A percentile compares a stretch with the other conserved stretches of the same genome.
Conservation (phyloP, 2,888 invertebrate genomes). For the Gerris lacustris region DNA sequence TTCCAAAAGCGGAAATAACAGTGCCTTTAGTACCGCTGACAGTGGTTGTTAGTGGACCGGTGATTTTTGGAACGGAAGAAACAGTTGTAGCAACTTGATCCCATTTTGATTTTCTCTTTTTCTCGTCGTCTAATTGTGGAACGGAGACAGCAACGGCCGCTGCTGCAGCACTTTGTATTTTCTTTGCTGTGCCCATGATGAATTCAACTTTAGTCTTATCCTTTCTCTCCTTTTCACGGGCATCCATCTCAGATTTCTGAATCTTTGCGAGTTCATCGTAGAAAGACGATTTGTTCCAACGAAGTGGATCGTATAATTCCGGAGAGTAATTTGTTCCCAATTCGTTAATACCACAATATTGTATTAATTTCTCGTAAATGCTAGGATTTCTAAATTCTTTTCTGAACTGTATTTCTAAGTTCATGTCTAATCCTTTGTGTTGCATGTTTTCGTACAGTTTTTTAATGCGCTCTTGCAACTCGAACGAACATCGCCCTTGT, state of each 20-base stretch:
- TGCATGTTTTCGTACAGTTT: constrained; percentile 65
- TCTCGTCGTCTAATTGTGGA: constrained; percentile 52
- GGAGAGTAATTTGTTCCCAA: constrained; percentile 92
- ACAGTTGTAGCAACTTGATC: constrained; percentile 57
- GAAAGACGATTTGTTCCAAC: constrained; percentile 84
- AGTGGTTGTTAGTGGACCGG: constrained; percentile 50
- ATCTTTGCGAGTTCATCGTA: constrained; percentile 84
- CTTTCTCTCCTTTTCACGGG: constrained; percentile 77
- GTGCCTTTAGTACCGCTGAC: constrained; percentile 84
- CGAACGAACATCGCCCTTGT: constrained; percentile 20
- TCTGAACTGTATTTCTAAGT: constrained; percentile 73
- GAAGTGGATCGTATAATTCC: constrained; percentile 81
- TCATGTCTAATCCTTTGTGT: constrained; percentile 68
- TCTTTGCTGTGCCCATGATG: constrained; percentile 54
- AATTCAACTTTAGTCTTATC: constrained; percentile 69
- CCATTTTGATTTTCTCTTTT: constrained; percentile 82
- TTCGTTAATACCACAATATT: constrained; percentile 89
- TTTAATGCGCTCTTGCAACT: constrained; percentile 71
- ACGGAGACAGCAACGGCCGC: constrained; percentile 32
- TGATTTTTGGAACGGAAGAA: constrained; percentile 33
- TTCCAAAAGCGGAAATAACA: constrained; percentile 85
- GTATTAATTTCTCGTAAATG: constrained; percentile 92
- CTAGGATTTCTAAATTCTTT: constrained; percentile 95
- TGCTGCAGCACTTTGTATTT: constrained; percentile 33
- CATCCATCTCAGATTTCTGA: constrained; percentile 85